Evolutionary conservation across 2,888 invertebrate genomes (phyloP).

Genomic region (Megastigmus dorsalis): DNA sequence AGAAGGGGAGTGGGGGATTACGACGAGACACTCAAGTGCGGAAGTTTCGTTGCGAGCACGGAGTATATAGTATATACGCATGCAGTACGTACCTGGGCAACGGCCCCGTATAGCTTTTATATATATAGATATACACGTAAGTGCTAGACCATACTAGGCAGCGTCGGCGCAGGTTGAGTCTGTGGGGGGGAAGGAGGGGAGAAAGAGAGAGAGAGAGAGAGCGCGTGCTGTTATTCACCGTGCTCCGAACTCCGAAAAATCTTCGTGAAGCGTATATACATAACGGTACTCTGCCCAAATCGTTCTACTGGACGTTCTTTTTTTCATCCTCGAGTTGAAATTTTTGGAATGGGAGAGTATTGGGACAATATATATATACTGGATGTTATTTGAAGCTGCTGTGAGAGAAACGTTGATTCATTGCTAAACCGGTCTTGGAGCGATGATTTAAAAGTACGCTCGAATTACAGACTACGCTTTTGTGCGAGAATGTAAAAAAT

Average conservation of each 20-base stretch:
- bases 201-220: neutral
- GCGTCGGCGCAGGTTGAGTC: neutral
- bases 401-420: too few relatives aligned
- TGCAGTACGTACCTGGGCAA: slow-evolving; percentile 11
- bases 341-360: too few relatives aligned
- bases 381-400: too few relatives aligned
- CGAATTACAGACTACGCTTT: too few relatives aligned
- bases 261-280: neutral
- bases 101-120: slow-evolving; percentile 14
- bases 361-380: too few relatives aligned
- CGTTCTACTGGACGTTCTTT: too few relatives aligned
- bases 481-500: too few relatives aligned
- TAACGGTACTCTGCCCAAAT: neutral
- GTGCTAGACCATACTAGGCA: neutral
- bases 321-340: too few relatives aligned
- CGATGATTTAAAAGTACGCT: too few relatives aligned
- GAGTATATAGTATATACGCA: neutral
- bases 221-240: neutral
- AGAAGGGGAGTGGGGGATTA: neutral
- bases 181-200: neutral
- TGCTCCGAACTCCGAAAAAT: slow-evolving; percentile 31
- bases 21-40: slow-evolving; percentile 32
- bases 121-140: neutral
- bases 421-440: too few relatives aligned
- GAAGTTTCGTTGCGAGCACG: slow-evolving; percentile 23